Base-by-base conservation (phyloP, 2,113 vertebrate genomes). In the Calidris pugnax region DNA sequence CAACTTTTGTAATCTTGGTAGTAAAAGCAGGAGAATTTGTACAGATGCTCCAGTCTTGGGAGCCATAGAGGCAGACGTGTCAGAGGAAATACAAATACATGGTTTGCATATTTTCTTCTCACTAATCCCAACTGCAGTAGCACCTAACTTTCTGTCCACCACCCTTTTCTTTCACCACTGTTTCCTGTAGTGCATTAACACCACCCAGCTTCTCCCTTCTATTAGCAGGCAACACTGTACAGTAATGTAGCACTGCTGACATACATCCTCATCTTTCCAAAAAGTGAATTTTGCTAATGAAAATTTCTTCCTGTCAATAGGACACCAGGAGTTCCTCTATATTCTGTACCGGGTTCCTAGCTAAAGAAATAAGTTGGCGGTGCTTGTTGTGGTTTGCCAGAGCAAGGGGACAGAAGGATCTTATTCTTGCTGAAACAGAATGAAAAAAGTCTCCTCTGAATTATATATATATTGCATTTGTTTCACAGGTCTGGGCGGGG, bases 1-100 rank as follows among this genome's bases (percentile, higher is more conserved):
- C 91, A 95, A 77, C 87, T 96, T 75, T 75, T 92, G 48, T 47
- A 93, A 89, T 95, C 77, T 87, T 92, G 62, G 5, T 69, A 59
- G 82, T 79, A 92, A 95, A 93, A 91, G 27, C 66, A 85, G 50
- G 24, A 86, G 33, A 84, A 59, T 24, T 97, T 56, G 57, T 80
- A 85, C 91, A 95, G 48, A 76, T 90, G 83, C 62, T 82, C 57
- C 80, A 47, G 80, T 85, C 41, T 83, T 89, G 48, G 66, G 66
- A 95, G 66, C 43, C 45, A 22, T 16, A 63, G 53, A 69, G 20
- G 53, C 60, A 88, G 73, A 92, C 30, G 10, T 77, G 69, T 48
- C 55, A 87, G 50, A 95, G 83, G 83, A 94, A 95, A 95, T 85
- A 89, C 12, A 41, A 73, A 28, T 67, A 62, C 13, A 64, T 73